Evolutionary conservation across 2,797 vertebrate species (phyloP), one percentile per base, ranked within the genome.

Genomic region (Pygocentrus nattereri): DNA sequence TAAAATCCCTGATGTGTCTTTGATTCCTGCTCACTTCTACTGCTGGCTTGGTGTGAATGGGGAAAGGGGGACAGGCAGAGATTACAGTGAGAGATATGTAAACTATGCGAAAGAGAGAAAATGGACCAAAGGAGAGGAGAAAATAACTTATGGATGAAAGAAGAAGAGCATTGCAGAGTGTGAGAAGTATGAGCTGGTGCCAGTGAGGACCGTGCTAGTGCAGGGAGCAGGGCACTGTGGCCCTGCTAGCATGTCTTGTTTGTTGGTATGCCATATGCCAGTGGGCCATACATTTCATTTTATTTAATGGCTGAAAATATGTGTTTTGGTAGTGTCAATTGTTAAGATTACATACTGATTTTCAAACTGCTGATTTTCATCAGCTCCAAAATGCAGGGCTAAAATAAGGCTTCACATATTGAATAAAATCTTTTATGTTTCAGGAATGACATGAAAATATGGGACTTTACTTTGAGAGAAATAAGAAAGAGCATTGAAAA

Each of bases 1-100:
- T 83, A 84, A 85, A 84, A 84, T 85, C 88, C 86, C 86, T 80
- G 84, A 89, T 75, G 88, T 86, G 82, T 81, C 81, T 84, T 87
- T 86, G 85, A 86, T 84, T 86, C 79, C 75, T 75, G 71, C 80
- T 83, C 85, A 88, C 82, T 88, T 87, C 74, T 87, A 78, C 85
- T 85, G 81, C 85, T 80, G 77, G 58, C 76, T 82, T 73, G 41
- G 74, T 76, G 58, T 78, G 82, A 85, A 85, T 54, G 73, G 52
- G 34, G 76, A 76, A 76, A 62, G 74, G 31, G 71, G 74, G 44
- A 62, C 16, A 81, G 68, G 31, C 76, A 81, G 79, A 70, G 59
- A 85, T 64, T 84, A 74, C 44, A 77, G 67, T 21, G 62, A 80
- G 34, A 80, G 82, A 85, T 76, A 83, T 65, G 67, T 71, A 83